Conservation (phyloP, 2,888 invertebrate genomes). For the Dione vanillae region DNA sequence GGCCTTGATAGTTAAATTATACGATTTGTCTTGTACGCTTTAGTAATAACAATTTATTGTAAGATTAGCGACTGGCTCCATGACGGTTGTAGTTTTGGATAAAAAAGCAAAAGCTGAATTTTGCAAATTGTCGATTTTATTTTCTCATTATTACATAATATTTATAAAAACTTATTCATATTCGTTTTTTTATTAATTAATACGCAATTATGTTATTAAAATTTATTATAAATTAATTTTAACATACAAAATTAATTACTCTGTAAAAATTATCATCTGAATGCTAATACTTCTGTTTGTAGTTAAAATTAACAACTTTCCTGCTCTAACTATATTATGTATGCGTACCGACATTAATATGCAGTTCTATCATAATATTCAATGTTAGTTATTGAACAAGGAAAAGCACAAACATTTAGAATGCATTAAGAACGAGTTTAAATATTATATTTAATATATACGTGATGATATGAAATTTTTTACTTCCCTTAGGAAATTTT, state of each 20-base stretch:
- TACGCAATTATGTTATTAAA: no score
- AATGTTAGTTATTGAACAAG: constrained; percentile 40
- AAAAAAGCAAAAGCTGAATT: not conserved
- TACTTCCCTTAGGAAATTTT: not conserved
- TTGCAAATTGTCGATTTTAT: not conserved
- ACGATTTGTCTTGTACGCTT: constrained; percentile 32
- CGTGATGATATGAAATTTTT: not conserved
- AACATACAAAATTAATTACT: not conserved
- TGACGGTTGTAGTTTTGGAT: constrained; percentile 7
- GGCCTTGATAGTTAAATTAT: constrained; percentile 38
- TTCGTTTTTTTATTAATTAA: no score
- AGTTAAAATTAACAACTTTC: constrained; percentile 37
- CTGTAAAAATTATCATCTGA: not conserved
- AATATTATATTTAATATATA: constrained; percentile 39
- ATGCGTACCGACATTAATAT: constrained; percentile 54
- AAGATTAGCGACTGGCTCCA: constrained; percentile 43
- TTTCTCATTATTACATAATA: not conserved
- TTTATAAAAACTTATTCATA: not conserved
- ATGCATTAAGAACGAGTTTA: constrained; percentile 38
- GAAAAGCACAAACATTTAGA: constrained; percentile 38
- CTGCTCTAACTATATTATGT: constrained; percentile 53
- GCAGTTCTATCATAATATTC: constrained; percentile 50
- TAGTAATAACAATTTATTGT: constrained; percentile 38
- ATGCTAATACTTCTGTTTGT: not conserved
- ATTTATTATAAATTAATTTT: no score